Conservation (phyloP, 1,140 invertebrate genomes). For the Cheumatopsyche charites region DNA sequence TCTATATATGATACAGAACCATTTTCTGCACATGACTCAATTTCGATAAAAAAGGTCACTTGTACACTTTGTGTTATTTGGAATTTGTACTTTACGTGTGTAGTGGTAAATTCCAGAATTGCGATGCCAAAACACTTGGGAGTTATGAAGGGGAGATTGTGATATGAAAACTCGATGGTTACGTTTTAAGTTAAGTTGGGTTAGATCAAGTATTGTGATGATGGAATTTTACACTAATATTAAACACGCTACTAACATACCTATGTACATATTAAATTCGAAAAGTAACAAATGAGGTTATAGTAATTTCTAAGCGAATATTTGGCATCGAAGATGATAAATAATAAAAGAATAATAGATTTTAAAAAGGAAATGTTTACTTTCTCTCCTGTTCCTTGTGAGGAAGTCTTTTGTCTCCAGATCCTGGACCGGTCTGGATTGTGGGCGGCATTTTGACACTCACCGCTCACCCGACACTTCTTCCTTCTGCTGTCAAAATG, state of each 20-base stretch:
- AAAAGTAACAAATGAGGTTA: neutral
- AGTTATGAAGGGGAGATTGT: neutral
- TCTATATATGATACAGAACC: no score
- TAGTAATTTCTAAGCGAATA: conserved; percentile 19
- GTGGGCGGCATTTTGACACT: conserved; percentile 64
- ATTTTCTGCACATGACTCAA: no score
- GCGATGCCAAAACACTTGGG: no score
- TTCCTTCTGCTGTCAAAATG: no score
- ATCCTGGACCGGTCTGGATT: conserved; percentile 57
- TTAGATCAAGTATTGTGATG: neutral
- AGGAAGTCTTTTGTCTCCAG: conserved; percentile 27
- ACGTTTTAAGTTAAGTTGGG: neutral
- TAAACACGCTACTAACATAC: neutral
- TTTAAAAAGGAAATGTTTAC: conserved; percentile 27
- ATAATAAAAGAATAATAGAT: neutral
- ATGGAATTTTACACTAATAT: conserved; percentile 1
- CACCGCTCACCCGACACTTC: no score
- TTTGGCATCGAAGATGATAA: conserved; percentile 20
- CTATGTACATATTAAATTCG: neutral
- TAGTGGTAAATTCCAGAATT: no score
- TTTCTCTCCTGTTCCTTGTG: conserved; percentile 40
- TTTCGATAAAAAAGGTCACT: no score
- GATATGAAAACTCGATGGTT: neutral
- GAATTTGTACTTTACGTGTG: no score
- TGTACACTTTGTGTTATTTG: no score